phyloP scores from a whole-genome alignment of 2,797 vertebrate genomes.

The Mormyrops attenuatus region DNA sequence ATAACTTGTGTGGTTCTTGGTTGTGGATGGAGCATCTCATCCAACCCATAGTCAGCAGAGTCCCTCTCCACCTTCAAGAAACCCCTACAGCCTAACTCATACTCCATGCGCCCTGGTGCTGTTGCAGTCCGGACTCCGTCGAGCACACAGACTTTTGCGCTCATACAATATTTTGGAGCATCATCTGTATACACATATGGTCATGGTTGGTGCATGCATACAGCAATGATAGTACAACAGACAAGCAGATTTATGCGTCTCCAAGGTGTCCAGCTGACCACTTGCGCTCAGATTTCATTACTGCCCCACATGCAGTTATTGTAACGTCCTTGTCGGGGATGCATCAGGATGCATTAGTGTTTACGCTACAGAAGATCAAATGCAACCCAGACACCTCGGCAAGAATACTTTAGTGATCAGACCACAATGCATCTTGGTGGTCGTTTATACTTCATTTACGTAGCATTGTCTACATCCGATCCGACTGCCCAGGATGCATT shows the following conservation, averaged over 20 bases:
- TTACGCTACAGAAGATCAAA: background rate
- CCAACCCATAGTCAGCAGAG: background rate
- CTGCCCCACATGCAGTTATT: background rate
- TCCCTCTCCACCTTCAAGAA: background rate
- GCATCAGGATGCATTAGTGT: background rate
- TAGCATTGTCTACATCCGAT: background rate
- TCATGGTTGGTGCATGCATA: background rate
- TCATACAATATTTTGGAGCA: background rate
- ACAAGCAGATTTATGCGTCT: background rate
- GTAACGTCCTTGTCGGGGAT: background rate
- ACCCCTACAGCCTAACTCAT: background rate
- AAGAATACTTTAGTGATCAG: background rate
- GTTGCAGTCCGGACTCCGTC: background rate
- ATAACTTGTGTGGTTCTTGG: background rate
- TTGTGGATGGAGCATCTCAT: background rate
- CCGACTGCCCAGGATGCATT: background rate
- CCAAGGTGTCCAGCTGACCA: background rate
- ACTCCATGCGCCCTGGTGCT: background rate
- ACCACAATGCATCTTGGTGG: background rate
- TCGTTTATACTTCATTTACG: background rate
- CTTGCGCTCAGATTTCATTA: background rate
- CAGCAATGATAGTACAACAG: background rate
- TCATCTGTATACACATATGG: background rate
- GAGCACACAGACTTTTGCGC: background rate
- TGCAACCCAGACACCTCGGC: background rate